Percentiles rank a stretch among this genome's conserved stretches.
phyloP scores from a whole-genome alignment of 2,113 vertebrate genomes.

The Rhinolophus sinicus region DNA sequence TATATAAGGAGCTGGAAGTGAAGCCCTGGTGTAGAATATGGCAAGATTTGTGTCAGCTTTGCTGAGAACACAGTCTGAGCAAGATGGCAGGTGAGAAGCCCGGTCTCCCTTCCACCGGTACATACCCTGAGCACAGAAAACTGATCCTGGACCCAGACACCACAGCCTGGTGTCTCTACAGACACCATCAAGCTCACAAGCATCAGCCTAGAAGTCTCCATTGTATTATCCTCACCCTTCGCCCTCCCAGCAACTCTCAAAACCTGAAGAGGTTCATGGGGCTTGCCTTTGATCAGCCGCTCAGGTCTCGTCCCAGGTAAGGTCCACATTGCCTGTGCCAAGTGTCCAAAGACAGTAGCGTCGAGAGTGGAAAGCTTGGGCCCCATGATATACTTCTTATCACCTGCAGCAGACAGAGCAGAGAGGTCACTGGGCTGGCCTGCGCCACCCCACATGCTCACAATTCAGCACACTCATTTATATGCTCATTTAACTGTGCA shows the following conservation, averaged over 20 bases:
- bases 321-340: slow-evolving; percentile 99
- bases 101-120: background rate
- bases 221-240: background rate
- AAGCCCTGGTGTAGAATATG: background rate
- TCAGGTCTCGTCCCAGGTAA: slow-evolving; percentile 96
- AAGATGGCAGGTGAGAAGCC: background rate
- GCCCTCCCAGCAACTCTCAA: background rate
- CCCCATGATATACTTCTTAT: slow-evolving; percentile 99
- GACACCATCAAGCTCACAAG: background rate
- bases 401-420: slow-evolving; percentile 86
- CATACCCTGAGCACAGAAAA: background rate
- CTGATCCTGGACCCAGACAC: background rate
- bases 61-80: background rate
- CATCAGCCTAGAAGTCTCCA: background rate
- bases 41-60: background rate
- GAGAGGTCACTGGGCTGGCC: background rate
- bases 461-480: background rate
- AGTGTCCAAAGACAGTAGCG: slow-evolving; percentile 96
- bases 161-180: background rate
- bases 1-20: background rate
- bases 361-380: slow-evolving; percentile 95
- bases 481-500: background rate
- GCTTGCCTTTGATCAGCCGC: slow-evolving; percentile 95
- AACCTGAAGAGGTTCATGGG: background rate
- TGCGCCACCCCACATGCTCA: rapidly evolving